phyloP scores from a whole-genome alignment of 92 coral and sea anemone species.

The Phenganax subtilis region DNA sequence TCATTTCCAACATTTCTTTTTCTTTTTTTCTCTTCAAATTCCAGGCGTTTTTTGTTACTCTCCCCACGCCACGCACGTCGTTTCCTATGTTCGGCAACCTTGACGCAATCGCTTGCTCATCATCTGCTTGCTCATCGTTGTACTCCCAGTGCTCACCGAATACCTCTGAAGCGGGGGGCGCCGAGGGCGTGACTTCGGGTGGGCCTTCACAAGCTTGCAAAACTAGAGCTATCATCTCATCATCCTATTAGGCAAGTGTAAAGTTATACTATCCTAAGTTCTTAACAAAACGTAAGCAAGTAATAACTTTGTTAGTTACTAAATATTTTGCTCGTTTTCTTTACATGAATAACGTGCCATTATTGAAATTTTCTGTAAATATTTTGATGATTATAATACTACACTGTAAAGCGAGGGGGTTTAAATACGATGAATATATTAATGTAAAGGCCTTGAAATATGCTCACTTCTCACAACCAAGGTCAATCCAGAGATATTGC shows the following conservation, averaged over 20 bases:
- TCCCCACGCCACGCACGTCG: conserved; percentile 33
- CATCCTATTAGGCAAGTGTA: no score
- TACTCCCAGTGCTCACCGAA: background rate
- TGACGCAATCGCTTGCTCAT: conserved; percentile 43
- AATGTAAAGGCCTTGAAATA: no score
- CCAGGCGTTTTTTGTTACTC: conserved; percentile 35
- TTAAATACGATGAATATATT: no score
- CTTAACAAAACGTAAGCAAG: no score
- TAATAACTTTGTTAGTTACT: no score
- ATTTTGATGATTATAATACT: no score
- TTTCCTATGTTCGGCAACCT: conserved; percentile 44
- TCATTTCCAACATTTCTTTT: conserved; percentile 44
- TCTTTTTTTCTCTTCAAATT: conserved; percentile 42
- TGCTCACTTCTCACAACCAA: no score
- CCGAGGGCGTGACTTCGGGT: conserved; percentile 27
- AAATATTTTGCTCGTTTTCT: no score
- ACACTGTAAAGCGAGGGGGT: no score
- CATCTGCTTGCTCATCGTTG: conserved; percentile 6
- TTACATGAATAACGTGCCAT: no score
- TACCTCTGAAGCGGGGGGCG: conserved; percentile 26
- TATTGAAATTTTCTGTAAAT: no score
- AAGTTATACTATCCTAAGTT: background rate
- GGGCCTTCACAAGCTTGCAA: conserved; percentile 58
- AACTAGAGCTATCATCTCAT: conserved; percentile 62
- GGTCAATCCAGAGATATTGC: no score